Evolutionary conservation across 2,888 invertebrate genomes (phyloP).

Genomic region (Strigamia maritima): DNA sequence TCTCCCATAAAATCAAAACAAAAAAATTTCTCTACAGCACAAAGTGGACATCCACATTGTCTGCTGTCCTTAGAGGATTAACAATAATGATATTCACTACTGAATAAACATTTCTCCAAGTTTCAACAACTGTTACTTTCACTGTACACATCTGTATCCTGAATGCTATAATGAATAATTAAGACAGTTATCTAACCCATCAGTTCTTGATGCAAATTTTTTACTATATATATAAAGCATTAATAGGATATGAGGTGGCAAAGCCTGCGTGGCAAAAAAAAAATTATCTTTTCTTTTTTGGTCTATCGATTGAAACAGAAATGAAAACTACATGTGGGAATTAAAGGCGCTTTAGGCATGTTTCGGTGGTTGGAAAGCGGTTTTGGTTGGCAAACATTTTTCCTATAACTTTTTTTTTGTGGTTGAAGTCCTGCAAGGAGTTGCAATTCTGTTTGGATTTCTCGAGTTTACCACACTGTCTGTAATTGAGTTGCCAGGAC

Average conservation of each 20-base stretch:
- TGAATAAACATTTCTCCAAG: too few species aligned
- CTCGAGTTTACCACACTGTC: constrained; percentile 19
- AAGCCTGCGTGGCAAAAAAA: neutral
- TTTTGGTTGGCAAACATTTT: neutral
- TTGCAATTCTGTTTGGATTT: constrained; percentile 29
- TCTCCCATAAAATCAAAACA: too few species aligned
- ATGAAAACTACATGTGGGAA: constrained; percentile 32
- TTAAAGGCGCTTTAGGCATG: constrained; percentile 1
- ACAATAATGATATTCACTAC: too few species aligned
- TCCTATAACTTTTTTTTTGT: neutral
- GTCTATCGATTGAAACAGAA: neutral
- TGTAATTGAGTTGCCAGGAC: constrained; percentile 23
- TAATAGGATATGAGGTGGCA: neutral
- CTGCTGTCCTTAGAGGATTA: too few species aligned
- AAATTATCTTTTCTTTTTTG: neutral
- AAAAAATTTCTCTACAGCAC: too few species aligned
- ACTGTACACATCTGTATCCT: too few species aligned
- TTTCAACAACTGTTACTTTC: too few species aligned
- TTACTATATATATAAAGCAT: neutral
- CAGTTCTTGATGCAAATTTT: neutral
- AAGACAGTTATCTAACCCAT: neutral
- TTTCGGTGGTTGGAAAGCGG: neutral
- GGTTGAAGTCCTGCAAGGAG: neutral
- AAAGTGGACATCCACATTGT: too few species aligned
- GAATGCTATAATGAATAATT: neutral